These are phyloP conservation scores for Drosophila prosaltans DNA, from an alignment of 1,140 invertebrate species.

Conservation along the genomic window DNA sequence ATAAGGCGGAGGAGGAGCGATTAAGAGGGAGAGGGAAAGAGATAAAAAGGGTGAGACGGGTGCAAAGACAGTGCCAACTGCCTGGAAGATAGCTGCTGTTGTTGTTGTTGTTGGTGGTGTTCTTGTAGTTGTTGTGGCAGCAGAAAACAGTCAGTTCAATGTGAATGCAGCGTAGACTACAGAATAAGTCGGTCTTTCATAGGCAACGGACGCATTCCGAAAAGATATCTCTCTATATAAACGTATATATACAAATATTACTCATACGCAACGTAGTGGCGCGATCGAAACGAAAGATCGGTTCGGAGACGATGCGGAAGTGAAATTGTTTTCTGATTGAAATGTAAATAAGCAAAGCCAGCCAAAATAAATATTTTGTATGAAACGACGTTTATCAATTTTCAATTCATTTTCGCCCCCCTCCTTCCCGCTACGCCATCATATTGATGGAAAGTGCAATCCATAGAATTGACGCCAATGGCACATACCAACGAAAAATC, in stretches of 20 bases:
- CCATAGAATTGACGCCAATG: slow-evolving; percentile 30
- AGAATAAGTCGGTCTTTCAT: slow-evolving; percentile 76
- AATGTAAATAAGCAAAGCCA: slow-evolving; percentile 68
- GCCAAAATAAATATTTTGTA: slow-evolving; percentile 66
- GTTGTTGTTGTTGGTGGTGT: not conserved
- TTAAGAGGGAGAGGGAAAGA: not conserved
- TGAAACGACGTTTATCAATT: slow-evolving; percentile 51
- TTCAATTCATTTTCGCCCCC: slow-evolving; percentile 13
- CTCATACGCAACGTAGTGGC: slow-evolving; percentile 67
- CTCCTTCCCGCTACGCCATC: not conserved
- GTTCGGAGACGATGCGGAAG: slow-evolving; percentile 33
- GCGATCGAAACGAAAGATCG: slow-evolving; percentile 46
- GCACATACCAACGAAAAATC: slow-evolving; percentile 1
- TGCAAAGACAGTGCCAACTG: slow-evolving; percentile 35
- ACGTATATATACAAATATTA: slow-evolving; percentile 27
- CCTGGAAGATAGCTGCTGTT: slow-evolving; percentile 75
- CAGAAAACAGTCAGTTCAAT: slow-evolving; percentile 42
- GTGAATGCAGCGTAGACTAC: slow-evolving; percentile 45
- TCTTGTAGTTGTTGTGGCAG: slow-evolving; percentile 25
- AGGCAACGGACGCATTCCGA: slow-evolving; percentile 56
- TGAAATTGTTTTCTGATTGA: slow-evolving; percentile 71
- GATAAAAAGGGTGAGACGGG: not conserved
- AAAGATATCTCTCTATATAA: not conserved
- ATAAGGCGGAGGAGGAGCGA: slow-evolving; percentile 13
- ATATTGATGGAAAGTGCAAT: slow-evolving; percentile 21